phyloP scores from a whole-genome alignment of 2,113 vertebrate genomes.

The Macaca nemestrina region DNA sequence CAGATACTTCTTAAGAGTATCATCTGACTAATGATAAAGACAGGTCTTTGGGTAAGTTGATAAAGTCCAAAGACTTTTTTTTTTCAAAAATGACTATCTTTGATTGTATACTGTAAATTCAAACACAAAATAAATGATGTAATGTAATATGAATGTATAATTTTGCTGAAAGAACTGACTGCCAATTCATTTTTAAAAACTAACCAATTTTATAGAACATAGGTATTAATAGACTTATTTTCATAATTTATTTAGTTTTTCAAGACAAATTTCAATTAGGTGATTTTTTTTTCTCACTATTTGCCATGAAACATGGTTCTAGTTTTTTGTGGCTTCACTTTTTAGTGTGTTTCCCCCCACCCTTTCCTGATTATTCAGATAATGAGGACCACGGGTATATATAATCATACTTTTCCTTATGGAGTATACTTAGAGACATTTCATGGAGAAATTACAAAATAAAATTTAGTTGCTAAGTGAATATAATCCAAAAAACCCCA shows the following conservation, averaged over 20 bases:
- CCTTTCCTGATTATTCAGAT: background rate
- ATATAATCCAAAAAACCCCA: background rate
- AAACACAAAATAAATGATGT: background rate
- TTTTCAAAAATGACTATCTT: background rate
- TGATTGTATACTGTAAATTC: background rate
- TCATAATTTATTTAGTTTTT: constrained; percentile 39
- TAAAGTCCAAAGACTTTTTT: background rate
- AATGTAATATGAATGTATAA: background rate
- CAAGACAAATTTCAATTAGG: constrained; percentile 18
- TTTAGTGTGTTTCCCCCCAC: background rate
- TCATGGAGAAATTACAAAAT: constrained; percentile 19
- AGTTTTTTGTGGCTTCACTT: constrained; percentile 4
- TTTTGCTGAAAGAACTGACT: background rate
- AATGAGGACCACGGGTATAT: background rate
- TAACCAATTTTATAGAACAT: background rate
- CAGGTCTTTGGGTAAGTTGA: background rate
- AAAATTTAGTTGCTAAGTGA: constrained; percentile 29
- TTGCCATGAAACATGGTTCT: background rate
- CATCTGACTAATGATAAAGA: background rate
- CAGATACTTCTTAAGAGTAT: background rate
- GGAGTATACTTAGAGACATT: background rate
- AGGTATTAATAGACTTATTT: background rate
- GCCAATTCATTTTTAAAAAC: background rate
- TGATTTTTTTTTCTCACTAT: background rate
- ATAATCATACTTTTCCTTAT: constrained; percentile 23